Percentiles rank a stretch among this genome's conserved stretches.
Conservation (phyloP, 2,888 invertebrate genomes). For the Cerastoderma edule region DNA sequence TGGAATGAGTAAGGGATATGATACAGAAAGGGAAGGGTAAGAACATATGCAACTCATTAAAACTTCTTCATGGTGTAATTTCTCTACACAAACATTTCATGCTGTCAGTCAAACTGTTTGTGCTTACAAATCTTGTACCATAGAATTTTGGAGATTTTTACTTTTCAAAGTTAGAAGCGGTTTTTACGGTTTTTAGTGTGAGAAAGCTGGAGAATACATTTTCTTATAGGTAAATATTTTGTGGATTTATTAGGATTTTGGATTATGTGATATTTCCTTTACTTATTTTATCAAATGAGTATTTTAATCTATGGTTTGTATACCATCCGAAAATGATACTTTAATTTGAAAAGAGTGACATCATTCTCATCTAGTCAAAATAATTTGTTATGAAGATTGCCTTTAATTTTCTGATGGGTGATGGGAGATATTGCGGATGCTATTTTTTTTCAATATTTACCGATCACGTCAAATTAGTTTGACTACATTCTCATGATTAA, state of each 20-base stretch:
- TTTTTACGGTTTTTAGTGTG: not conserved
- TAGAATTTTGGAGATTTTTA: not conserved
- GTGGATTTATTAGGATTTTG: not conserved
- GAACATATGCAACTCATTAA: constrained; percentile 16
- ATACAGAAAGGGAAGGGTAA: not conserved
- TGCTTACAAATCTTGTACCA: not conserved
- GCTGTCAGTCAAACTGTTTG: constrained; percentile 1
- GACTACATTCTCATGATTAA: too few species aligned
- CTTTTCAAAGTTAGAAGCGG: not conserved
- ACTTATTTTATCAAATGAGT: not conserved
- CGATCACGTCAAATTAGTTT: too few species aligned
- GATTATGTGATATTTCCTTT: not conserved
- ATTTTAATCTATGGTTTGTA: too few species aligned
- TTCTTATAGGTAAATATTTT: too few species aligned
- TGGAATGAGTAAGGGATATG: not conserved
- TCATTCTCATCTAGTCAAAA: too few species aligned
- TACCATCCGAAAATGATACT: too few species aligned
- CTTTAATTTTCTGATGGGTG: too few species aligned
- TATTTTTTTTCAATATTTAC: too few species aligned
- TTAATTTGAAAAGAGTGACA: too few species aligned
- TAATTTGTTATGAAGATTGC: too few species aligned
- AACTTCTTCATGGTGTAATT: constrained; percentile 1
- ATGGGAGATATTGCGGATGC: too few species aligned
- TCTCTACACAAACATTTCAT: constrained; percentile 17
- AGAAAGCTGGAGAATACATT: not conserved